A percentile compares a stretch with the other conserved stretches of the same genome.
Conservation (phyloP, 2,797 vertebrate genomes). For the Tokudaia muenninki region DNA sequence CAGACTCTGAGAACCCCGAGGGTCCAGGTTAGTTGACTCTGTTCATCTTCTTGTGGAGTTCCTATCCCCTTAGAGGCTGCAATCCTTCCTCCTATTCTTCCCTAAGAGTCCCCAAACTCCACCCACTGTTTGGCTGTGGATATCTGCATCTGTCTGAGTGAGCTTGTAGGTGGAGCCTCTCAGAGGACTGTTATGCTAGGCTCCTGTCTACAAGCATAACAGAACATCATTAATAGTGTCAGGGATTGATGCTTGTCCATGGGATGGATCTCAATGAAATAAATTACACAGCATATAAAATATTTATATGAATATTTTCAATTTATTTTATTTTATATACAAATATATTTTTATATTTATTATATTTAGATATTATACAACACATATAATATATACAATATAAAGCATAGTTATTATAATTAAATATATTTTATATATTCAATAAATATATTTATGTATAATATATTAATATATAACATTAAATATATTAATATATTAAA, state of each 20-base stretch:
- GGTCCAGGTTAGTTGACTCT: background rate
- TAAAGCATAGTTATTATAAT: no score
- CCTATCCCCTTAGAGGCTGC: background rate
- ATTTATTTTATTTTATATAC: background rate
- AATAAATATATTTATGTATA: no score
- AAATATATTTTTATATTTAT: no score
- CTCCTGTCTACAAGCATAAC: no score
- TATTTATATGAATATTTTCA: background rate
- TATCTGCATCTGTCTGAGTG: background rate
- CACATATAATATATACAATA: background rate
- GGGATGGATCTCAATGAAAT: background rate
- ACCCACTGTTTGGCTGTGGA: background rate
- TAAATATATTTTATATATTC: no score
- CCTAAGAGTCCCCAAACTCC: background rate
- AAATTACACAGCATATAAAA: background rate
- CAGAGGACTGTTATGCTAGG: no score
- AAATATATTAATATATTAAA: background rate
- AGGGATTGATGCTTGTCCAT: background rate
- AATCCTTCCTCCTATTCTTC: background rate
- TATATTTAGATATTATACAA: background rate
- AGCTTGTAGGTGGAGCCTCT: background rate
- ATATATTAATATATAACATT: background rate
- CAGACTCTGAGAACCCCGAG: background rate
- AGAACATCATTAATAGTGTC: no score
- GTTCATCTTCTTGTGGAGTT: background rate